Evolutionary conservation across 2,113 vertebrate species (phyloP).

Genomic region (Oreotrochilus melanogaster): DNA sequence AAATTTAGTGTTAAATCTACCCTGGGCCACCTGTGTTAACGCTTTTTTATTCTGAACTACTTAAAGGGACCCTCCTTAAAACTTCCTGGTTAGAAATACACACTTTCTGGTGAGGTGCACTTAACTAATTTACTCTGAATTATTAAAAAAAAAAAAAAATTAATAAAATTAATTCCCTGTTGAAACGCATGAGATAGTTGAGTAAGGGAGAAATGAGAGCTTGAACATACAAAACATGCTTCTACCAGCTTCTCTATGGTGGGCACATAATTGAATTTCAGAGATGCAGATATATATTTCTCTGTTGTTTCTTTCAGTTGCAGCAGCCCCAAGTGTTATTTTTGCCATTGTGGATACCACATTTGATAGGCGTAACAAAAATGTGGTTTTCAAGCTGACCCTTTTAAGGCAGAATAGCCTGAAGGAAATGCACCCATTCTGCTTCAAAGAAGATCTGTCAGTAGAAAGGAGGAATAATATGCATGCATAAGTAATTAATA

Average conservation of each 20-base stretch:
- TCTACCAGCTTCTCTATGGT: not conserved
- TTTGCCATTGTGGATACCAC: conserved; percentile 44
- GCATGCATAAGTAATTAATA: conserved; percentile 74
- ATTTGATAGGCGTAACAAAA: conserved; percentile 56
- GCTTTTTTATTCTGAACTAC: not conserved
- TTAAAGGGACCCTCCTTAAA: not conserved
- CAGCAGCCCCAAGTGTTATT: conserved; percentile 45
- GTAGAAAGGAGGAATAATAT: conserved; percentile 63
- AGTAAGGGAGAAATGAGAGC: not conserved
- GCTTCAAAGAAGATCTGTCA: conserved; percentile 70
- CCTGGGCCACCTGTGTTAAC: not conserved
- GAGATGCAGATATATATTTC: not conserved
- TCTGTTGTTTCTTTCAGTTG: conserved; percentile 42
- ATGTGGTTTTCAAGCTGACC: conserved; percentile 60
- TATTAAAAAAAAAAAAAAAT: not conserved
- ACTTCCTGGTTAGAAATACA: not conserved
- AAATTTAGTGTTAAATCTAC: not conserved
- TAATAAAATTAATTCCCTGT: not conserved
- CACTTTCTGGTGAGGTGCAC: not conserved
- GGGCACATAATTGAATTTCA: not conserved
- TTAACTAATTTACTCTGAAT: not conserved
- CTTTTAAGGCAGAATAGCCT: conserved; percentile 62
- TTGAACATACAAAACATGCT: not conserved
- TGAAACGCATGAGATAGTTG: not conserved
- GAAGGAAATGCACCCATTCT: conserved; percentile 64